Conservation (phyloP, 2,797 vertebrate genomes). For the Sebastes matsubarae region DNA sequence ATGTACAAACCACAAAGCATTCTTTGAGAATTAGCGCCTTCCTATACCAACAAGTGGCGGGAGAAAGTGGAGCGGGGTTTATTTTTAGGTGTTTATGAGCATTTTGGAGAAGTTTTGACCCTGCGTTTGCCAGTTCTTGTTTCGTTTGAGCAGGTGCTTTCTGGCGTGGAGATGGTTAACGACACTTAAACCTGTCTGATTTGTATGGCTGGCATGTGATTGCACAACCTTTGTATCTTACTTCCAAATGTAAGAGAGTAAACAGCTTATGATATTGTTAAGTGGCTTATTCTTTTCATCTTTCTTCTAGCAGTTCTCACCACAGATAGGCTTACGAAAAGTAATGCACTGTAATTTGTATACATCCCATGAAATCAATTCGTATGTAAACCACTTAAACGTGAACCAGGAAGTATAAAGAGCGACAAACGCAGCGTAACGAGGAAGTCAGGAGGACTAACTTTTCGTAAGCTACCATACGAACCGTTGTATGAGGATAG, state of each 20-base stretch:
- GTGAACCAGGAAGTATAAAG: too few relatives aligned
- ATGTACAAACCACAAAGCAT: constrained; percentile 41
- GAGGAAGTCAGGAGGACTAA: too few relatives aligned
- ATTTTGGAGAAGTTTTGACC: neutral
- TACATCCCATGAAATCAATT: too few relatives aligned
- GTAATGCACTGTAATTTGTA: too few relatives aligned
- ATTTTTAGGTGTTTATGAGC: constrained; percentile 32
- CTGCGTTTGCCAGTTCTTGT: neutral
- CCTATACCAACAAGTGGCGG: neutral
- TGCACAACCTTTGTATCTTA: neutral
- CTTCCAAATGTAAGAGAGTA: neutral
- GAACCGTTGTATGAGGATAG: too few relatives aligned
- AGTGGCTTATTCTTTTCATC: neutral
- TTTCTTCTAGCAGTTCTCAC: neutral
- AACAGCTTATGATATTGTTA: neutral
- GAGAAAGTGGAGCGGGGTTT: constrained; percentile 15
- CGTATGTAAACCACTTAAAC: rapidly evolving
- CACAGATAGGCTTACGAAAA: neutral
- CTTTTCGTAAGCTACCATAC: too few relatives aligned
- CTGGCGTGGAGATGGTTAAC: neutral
- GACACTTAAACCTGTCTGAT: constrained; percentile 2
- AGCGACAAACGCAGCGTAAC: too few relatives aligned
- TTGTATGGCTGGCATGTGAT: neutral
- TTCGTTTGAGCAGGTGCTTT: neutral
- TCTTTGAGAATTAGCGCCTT: constrained; percentile 46